A percentile compares a stretch with the other conserved stretches of the same genome.
phyloP scores from a whole-genome alignment of 2,888 invertebrate species.

The Athalia circularis region DNA sequence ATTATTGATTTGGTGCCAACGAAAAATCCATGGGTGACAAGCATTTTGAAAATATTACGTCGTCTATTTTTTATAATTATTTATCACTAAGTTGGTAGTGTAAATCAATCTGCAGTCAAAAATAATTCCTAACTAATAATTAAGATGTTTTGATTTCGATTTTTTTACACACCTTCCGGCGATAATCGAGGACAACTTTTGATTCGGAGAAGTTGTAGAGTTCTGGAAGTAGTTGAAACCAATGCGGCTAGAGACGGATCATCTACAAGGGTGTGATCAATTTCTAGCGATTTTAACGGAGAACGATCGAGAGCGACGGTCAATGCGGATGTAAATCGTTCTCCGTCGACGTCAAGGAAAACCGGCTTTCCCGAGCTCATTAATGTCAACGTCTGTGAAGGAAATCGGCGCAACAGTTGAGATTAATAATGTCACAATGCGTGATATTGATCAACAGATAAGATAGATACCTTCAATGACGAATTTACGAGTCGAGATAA shows the following conservation, averaged over 20 bases:
- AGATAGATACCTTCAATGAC: constrained; percentile 42
- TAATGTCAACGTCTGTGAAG: constrained; percentile 59
- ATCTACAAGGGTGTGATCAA: constrained; percentile 55
- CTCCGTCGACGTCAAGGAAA: constrained; percentile 59
- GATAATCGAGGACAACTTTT: constrained; percentile 62
- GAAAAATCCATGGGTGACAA: too few relatives aligned
- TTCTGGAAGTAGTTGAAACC: constrained; percentile 56
- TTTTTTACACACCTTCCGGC: constrained; percentile 60
- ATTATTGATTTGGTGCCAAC: neutral
- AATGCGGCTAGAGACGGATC: constrained; percentile 55
- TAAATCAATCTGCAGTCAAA: too few relatives aligned
- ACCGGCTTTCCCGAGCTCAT: constrained; percentile 56
- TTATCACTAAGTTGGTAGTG: too few relatives aligned
- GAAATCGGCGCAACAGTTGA: neutral
- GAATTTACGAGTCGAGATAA: constrained; percentile 50
- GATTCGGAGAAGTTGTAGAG: constrained; percentile 62
- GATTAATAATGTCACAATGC: neutral
- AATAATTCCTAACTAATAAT: too few relatives aligned
- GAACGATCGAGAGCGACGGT: constrained; percentile 58
- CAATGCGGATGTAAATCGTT: constrained; percentile 61
- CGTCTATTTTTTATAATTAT: too few relatives aligned
- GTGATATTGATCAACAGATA: neutral
- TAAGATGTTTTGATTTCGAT: neutral
- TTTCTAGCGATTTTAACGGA: constrained; percentile 55
- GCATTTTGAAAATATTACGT: too few relatives aligned